A percentile compares a stretch with the other conserved stretches of the same genome.
Conservation (phyloP, 2,113 vertebrate genomes). For the Scolopax mira region DNA sequence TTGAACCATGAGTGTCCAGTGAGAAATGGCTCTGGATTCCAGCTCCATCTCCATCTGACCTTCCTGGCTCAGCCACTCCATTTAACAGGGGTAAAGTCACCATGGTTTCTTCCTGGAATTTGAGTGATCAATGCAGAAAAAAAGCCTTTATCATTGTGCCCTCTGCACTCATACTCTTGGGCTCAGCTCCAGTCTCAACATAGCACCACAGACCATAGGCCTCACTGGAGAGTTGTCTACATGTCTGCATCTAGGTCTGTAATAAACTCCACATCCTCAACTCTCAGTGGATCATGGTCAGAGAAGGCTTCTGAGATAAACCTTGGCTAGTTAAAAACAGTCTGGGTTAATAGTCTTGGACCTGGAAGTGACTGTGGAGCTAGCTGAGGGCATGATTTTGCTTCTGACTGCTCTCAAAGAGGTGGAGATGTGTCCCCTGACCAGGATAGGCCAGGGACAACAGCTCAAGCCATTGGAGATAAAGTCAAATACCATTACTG, state of each 20-base stretch:
- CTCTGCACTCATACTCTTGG: background rate
- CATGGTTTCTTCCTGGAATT: background rate
- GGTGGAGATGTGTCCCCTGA: background rate
- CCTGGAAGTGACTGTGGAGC: background rate
- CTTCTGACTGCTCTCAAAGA: background rate
- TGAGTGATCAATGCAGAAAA: background rate
- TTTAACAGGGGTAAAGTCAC: fast-evolving
- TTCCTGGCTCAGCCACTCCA: background rate
- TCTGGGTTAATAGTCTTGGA: background rate
- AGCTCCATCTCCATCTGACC: background rate
- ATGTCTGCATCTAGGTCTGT: background rate
- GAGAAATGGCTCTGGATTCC: background rate
- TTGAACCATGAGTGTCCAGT: background rate
- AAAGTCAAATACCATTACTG: background rate
- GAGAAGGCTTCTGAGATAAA: background rate
- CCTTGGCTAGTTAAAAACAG: background rate
- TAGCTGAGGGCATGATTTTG: background rate
- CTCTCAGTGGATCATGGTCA: background rate
- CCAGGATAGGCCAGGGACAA: background rate
- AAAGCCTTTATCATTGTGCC: background rate
- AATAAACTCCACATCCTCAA: background rate
- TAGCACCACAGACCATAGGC: background rate
- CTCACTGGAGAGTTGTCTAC: background rate
- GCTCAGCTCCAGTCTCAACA: background rate
- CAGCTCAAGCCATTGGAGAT: background rate